Evolutionary conservation across 2,113 vertebrate species (phyloP).

Genomic region (Periophthalmodon schlosseri): DNA sequence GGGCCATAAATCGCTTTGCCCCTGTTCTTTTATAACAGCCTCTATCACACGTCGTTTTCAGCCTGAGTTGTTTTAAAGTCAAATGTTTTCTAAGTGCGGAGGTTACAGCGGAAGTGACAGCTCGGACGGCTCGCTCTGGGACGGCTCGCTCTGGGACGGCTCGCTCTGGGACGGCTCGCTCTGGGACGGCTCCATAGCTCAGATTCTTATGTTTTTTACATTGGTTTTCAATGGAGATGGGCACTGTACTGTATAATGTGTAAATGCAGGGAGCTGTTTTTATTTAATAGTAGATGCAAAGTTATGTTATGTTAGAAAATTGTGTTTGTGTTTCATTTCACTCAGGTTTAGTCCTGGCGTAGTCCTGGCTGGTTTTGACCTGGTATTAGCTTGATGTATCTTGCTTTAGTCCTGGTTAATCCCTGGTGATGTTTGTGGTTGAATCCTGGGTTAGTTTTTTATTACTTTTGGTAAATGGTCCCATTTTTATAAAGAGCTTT

Average conservation of each 20-base stretch:
- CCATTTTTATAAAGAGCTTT: no score
- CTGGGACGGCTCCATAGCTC: neutral
- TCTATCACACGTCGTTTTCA: conserved; percentile 61
- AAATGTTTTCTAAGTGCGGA: conserved; percentile 1
- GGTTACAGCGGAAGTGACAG: conserved; percentile 1
- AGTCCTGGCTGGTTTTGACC: neutral
- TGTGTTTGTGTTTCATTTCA: neutral
- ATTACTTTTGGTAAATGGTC: neutral
- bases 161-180: no score
- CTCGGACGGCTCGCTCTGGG: conserved; percentile 8
- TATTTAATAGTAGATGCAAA: neutral
- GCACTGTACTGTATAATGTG: neutral
- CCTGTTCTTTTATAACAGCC: conserved; percentile 44
- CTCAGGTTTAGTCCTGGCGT: neutral
- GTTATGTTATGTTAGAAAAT: no score
- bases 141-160: neutral
- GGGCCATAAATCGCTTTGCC: conserved; percentile 33
- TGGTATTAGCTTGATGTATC: no score
- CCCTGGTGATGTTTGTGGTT: neutral
- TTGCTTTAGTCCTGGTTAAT: neutral
- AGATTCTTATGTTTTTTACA: neutral
- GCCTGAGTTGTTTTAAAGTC: conserved; percentile 50
- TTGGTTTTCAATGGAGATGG: conserved; percentile 1
- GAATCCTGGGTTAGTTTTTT: neutral
- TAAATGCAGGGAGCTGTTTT: neutral